Evolutionary conservation across 1,140 invertebrate genomes (phyloP).

Genomic region (Bombus waltoni): DNA sequence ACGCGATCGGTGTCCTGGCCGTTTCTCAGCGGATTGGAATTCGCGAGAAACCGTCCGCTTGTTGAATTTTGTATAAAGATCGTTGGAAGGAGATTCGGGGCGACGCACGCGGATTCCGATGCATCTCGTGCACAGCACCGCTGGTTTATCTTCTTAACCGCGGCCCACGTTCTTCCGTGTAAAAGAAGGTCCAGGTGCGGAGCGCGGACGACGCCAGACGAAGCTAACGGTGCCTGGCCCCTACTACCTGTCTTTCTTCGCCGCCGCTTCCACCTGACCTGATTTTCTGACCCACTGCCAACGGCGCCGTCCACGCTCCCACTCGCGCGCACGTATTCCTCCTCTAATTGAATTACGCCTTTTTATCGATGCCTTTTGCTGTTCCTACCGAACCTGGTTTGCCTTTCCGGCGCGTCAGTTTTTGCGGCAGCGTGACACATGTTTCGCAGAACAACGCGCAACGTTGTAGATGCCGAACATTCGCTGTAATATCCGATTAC

Average conservation of each 20-base stretch:
- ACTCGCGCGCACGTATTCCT: conserved; percentile 46
- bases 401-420: not conserved
- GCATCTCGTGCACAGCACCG: conserved; percentile 6
- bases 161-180: conserved; percentile 33
- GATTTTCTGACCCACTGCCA: conserved; percentile 80
- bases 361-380: conserved; percentile 22
- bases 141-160: conserved; percentile 21
- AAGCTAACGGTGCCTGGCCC: conserved; percentile 57
- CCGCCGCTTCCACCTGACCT: conserved; percentile 68
- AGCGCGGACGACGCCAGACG: conserved; percentile 46
- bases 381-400: conserved; percentile 4
- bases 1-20: not conserved
- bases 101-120: conserved; percentile 2
- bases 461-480: too few relatives aligned
- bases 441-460: too few relatives aligned
- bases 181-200: conserved; percentile 46
- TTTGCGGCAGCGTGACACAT: not conserved
- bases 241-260: conserved; percentile 59
- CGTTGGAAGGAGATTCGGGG: not conserved
- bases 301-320: conserved; percentile 61
- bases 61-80: conserved; percentile 23
- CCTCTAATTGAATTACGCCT: conserved; percentile 71
- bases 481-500: not conserved
- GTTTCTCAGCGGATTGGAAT: not conserved
- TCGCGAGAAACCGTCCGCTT: not conserved